Evolutionary conservation across 1,140 invertebrate genomes (phyloP).

Genomic region (Hycleus phaleratus): DNA sequence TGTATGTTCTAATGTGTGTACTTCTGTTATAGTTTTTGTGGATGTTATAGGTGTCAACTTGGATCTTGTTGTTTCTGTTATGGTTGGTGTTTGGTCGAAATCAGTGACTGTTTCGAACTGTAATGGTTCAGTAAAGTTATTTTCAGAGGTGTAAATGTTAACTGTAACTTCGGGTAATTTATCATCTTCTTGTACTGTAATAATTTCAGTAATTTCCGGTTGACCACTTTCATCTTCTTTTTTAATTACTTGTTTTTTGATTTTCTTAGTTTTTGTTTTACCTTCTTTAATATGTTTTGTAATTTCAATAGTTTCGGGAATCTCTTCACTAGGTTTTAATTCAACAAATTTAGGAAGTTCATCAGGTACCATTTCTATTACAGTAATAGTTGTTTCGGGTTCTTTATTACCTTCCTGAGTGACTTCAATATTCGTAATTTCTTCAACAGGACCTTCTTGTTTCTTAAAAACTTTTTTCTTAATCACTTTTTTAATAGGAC

Average conservation of each 20-base stretch:
- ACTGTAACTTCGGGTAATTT: constrained; percentile 32
- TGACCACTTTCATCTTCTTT: constrained; percentile 37
- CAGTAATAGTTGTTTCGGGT: constrained; percentile 35
- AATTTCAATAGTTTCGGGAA: constrained; percentile 22
- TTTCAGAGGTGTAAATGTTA: constrained; percentile 33
- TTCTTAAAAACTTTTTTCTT: constrained; percentile 39
- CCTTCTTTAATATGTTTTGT: constrained; percentile 15
- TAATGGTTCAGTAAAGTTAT: constrained; percentile 18
- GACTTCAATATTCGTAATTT: constrained; percentile 32
- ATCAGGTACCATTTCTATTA: constrained; percentile 22
- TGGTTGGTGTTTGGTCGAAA: constrained; percentile 7
- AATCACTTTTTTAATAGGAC: constrained; percentile 36
- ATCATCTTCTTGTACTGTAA: constrained; percentile 42
- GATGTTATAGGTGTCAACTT: constrained; percentile 17
- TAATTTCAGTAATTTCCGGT: constrained; percentile 40
- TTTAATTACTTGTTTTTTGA: constrained; percentile 32
- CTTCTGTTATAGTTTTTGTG: constrained; percentile 27
- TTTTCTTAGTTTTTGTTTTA: constrained; percentile 16
- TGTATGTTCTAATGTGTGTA: constrained; percentile 27
- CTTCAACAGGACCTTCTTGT: constrained; percentile 26
- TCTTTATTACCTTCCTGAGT: constrained; percentile 38
- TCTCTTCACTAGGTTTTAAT: constrained; percentile 20
- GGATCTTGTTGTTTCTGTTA: constrained; percentile 8
- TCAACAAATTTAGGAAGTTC: constrained; percentile 30
- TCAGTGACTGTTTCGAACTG: constrained; percentile 15